Evolutionary conservation across 2,888 invertebrate genomes (phyloP), one percentile per base, ranked within the genome.

Genomic region (Acrobeloides nanus): DNA sequence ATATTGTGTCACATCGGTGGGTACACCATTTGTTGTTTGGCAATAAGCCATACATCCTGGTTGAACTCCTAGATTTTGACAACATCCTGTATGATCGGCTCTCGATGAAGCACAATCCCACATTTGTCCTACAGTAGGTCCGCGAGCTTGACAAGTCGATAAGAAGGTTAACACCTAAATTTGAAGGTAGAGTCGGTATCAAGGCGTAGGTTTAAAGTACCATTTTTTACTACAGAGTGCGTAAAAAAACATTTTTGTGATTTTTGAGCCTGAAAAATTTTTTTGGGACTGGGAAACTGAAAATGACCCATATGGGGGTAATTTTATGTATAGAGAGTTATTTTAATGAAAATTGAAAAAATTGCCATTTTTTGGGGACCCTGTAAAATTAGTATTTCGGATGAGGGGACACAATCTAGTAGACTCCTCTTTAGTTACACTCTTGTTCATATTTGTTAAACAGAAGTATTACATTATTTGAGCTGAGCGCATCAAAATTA

Each of bases 91-190:
- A 50, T 71, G 71, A 42, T 71, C 66, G 21, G 60, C 68, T 33
- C 71, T 48, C 10, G 59, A 58, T 1, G 68, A 69, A 4, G 71
- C 70, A 38, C 71, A 71, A 40, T 71, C 71, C 71, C 71, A 68
- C 71, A 71, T 71, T 48, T 66, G 66, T 27, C 71, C 71, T 27
- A 71, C 71, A 6, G 71, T 71, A 26, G 71, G 71, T 29, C 71
- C 71, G 24, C 61, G 57, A 4, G 69, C 57, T 2, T 58, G 53
- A 48, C 69, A 69, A n/a, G 61, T 59, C n/a, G 61, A 53, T 39
- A 69, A 55, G 53, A 57, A 69, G 44, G 59, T 58, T 12, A 69
- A 57, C 4, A 68, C 68, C 66, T 66, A 48, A 46, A 48, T 12
- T 15, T 49, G n/a, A 21, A 7, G 17, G 12, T 48, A 2, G 5